Base-by-base conservation (phyloP, 2,888 invertebrate species). In the Leptinotarsa haldemani region DNA sequence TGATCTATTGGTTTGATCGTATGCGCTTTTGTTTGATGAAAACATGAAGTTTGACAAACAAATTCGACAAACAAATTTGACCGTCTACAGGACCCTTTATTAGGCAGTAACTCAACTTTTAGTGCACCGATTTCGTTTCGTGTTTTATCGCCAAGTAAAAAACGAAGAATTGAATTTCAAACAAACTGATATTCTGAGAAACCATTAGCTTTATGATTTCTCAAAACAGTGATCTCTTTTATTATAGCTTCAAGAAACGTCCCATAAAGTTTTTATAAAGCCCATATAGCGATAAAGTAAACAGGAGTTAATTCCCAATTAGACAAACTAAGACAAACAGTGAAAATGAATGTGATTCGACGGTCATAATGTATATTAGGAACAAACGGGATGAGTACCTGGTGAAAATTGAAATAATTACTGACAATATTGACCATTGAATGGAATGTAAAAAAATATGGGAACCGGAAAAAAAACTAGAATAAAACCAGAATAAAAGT, bases 181-280 rank as follows among this genome's bases (percentile, higher is more conserved):
- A 61, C 61, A 61, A 61, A 61, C 30, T 16, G 61, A 40, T n/a
- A 61, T 61, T 61, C 40, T 3, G 30, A 40, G 61, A 61, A 61
- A 61, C 61, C 61, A 61, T 61, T 40, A 61, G 61, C 61, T 61
- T 61, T 61, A 61, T n/a, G 12, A 40, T 18, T 61, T 61, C 61
- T 61, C 61, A 16, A 61, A 61, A 61, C 40, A 61, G 40, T 61
- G 61, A 61, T 61, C 61, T 61, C 61, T 61, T 61, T 61, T 61
- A 61, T 40, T 61, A 61, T 40, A 40, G 61, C 40, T 61, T 25
- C 61, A n/a, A 25, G 40, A 40, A 40, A 61, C 40, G 30, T 40
- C 12, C n/a, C 61, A 61, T 61, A 40, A 61, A 61, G 61, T 61
- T 61, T 61, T 61, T 61, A 61, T 61, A 61, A 61, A 61, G 61